These are phyloP conservation scores for Lissonota sp. DNA, from an alignment of 2,888 invertebrate species.

Conservation along the genomic window DNA sequence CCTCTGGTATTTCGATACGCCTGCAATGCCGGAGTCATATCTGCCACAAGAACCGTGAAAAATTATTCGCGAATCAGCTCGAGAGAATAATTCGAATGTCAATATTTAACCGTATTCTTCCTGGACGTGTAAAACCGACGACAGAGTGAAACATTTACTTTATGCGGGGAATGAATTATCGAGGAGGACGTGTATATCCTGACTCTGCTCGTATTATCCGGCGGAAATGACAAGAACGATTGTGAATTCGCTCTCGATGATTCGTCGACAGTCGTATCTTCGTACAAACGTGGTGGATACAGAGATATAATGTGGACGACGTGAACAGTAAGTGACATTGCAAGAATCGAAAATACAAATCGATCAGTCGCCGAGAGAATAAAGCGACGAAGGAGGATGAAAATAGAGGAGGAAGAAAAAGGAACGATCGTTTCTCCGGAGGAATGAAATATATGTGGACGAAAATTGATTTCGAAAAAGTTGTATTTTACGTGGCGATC, in stretches of 20 bases:
- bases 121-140: background rate
- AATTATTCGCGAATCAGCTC: background rate
- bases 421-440: background rate
- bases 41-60: background rate
- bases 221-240: constrained; percentile 51
- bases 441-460: background rate
- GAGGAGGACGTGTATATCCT: background rate
- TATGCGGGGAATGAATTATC: background rate
- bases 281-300: constrained; percentile 6
- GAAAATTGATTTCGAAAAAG: background rate
- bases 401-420: background rate
- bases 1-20: too few relatives aligned
- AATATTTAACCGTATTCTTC: background rate
- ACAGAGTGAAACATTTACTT: constrained; percentile 23
- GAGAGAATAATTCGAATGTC: background rate
- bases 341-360: constrained; percentile 43
- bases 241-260: constrained; percentile 26
- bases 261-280: constrained; percentile 27
- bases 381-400: constrained; percentile 11
- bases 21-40: too few relatives aligned
- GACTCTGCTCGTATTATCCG: constrained; percentile 10
- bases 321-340: constrained; percentile 43
- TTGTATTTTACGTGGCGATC: background rate
- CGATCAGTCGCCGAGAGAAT: constrained; percentile 26
- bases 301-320: background rate